A percentile compares a stretch with the other conserved stretches of the same genome.
Evolutionary conservation across 2,797 vertebrate genomes (phyloP).

Genomic region (Artibeus lituratus): DNA sequence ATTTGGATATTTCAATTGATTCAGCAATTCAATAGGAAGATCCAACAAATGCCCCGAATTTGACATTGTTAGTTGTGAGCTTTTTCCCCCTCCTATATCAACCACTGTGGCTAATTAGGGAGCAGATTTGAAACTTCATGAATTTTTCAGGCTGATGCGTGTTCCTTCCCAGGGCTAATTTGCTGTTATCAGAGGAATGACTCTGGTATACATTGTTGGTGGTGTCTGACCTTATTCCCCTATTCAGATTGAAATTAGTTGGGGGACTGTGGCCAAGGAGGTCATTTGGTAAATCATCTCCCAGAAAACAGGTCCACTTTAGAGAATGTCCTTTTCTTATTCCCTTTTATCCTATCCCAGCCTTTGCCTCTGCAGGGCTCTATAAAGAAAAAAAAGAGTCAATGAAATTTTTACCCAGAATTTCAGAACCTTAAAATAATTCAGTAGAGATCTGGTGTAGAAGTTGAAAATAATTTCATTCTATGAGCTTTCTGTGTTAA

Average conservation of each 20-base stretch:
- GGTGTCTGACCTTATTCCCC: conserved; percentile 56
- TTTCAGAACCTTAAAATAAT: conserved; percentile 46
- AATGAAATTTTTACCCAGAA: neutral
- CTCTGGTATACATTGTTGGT: conserved; percentile 74
- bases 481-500: neutral
- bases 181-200: conserved; percentile 80
- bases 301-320: conserved; percentile 47
- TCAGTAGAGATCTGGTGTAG: neutral
- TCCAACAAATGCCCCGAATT: conserved; percentile 68
- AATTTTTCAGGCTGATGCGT: conserved; percentile 75
- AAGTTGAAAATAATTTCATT: neutral
- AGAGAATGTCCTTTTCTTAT: neutral
- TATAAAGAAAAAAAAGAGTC: neutral
- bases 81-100: conserved; percentile 42
- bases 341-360: neutral
- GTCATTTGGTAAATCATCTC: conserved; percentile 70
- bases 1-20: conserved; percentile 40
- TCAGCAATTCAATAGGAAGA: conserved; percentile 45
- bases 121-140: conserved; percentile 78
- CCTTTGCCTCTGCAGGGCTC: neutral
- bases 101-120: conserved; percentile 77
- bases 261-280: conserved; percentile 57
- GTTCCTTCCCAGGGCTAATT: conserved; percentile 76
- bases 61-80: conserved; percentile 63
- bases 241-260: conserved; percentile 72